Evolutionary conservation across 2,797 vertebrate genomes (phyloP), one percentile per base, ranked within the genome.

Genomic region (Manis crassicaudata): DNA sequence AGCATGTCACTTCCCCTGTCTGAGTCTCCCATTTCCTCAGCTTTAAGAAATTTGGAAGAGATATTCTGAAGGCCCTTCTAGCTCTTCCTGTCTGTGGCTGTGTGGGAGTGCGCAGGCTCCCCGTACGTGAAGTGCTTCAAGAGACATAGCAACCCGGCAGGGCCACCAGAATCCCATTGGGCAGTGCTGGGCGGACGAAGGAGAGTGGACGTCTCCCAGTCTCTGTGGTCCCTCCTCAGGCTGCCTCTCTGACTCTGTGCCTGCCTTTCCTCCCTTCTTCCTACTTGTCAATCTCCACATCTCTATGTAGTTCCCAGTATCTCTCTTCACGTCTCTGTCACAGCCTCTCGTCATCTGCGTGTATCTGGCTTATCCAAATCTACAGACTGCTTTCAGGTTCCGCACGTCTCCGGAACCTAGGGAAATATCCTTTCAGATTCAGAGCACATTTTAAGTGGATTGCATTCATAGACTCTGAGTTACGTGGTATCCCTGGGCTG

Each of bases 1-100:
- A 93, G 13, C 9, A 90, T 90, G 50, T 84, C 54, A 54, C 83
- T 79, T 68, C 17, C 70, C 8, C 29, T 83, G 92, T 58, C 25
- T 18, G 21, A 76, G 18, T 43, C 46, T 88, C 50, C 40, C 40
- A 60, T 92, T 97, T 94, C 92, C 29, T 93, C 7, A 35, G 17
- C 52, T 85, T 95, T 82, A 65, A 94, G 82, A 92, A 81, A 90
- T 76, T 86, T 62, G 67, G 54, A 75, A 27, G 40, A 77, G 65
- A 37, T 32, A 63, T 90, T 83, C 27, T 37, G 63, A 94, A 56
- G 13, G 25, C 20, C 32, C 37, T 73, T 77, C 18, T 84, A 32
- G 29, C 62, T 93, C 60, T 90, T 85, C 79, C 37, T 46, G 52
- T 21, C 43, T 75, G 2, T 40, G 32, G 5, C 94, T 88, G 58